These are phyloP conservation scores for Pelmatolapia mariae DNA, from an alignment of 2,113 vertebrate species.

Conservation along the genomic window DNA sequence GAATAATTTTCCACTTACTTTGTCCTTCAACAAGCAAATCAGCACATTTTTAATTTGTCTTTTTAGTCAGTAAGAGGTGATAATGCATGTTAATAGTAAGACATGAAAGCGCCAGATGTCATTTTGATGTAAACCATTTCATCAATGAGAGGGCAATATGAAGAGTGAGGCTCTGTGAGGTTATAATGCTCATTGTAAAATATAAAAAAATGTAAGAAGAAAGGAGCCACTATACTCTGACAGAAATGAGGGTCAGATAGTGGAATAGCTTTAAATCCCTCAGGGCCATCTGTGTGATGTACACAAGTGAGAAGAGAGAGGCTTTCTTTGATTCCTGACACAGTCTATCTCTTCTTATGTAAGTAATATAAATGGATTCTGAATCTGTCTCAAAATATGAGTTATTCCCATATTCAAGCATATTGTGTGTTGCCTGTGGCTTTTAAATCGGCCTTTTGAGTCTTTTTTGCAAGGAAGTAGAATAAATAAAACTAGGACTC, in stretches of 20 bases:
- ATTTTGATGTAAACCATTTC: neutral
- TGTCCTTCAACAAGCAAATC: neutral
- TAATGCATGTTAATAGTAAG: neutral
- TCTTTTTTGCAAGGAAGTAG: neutral
- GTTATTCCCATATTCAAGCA: neutral
- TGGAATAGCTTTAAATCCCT: neutral
- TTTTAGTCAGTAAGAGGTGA: neutral
- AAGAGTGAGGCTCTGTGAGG: neutral
- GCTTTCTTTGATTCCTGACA: neutral
- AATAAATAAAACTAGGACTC: neutral
- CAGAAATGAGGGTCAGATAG: neutral
- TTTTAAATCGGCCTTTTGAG: neutral
- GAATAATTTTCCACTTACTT: neutral
- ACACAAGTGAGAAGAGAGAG: neutral
- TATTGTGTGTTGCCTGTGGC: neutral
- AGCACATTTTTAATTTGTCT: neutral
- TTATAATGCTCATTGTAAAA: neutral
- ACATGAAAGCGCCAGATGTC: neutral
- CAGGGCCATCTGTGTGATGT: neutral
- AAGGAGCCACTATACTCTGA: neutral
- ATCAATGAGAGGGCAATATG: neutral
- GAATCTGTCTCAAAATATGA: neutral
- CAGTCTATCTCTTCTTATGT: neutral
- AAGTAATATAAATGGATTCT: neutral
- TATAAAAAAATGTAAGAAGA: neutral